Percentiles rank a stretch among this genome's conserved stretches.
phyloP scores from a whole-genome alignment of 2,113 vertebrate genomes.

The Phocoena phocoena region DNA sequence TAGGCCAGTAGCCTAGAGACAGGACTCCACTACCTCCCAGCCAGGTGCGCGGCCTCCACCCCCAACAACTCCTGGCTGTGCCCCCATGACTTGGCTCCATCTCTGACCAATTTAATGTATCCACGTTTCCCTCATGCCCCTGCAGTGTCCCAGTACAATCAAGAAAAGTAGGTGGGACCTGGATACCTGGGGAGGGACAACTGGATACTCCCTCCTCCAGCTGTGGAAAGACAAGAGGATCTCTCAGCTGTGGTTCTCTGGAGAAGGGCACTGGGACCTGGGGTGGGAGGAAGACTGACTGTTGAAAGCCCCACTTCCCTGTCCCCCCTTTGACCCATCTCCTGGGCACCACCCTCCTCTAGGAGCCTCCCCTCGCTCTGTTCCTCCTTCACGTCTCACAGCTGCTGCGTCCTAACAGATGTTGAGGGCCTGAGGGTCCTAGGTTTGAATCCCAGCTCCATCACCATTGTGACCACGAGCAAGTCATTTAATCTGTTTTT shows the following conservation, averaged over 20 bases:
- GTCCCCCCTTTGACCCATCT: background rate
- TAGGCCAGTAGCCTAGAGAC: background rate
- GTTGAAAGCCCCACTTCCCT: background rate
- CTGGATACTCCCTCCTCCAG: too few species aligned
- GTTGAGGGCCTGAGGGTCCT: background rate
- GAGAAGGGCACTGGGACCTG: background rate
- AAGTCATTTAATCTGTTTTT: background rate
- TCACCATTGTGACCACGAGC: background rate
- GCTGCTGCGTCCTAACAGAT: background rate
- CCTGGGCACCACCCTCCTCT: background rate
- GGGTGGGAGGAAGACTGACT: background rate
- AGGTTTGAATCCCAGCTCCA: background rate
- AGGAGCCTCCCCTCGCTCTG: background rate
- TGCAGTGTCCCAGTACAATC: background rate
- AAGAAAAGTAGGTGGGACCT: background rate
- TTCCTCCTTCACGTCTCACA: background rate
- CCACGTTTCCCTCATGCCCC: background rate
- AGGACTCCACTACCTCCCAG: background rate
- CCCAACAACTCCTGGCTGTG: background rate
- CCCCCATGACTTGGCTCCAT: background rate
- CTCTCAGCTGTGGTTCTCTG: background rate
- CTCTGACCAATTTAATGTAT: background rate
- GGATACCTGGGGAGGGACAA: background rate
- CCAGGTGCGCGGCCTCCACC: too few species aligned
- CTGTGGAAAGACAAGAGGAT: background rate